Evolutionary conservation across 1,140 invertebrate species (phyloP), one percentile per base, ranked within the genome.

Genomic region (Trachymyrmex septentrionalis): DNA sequence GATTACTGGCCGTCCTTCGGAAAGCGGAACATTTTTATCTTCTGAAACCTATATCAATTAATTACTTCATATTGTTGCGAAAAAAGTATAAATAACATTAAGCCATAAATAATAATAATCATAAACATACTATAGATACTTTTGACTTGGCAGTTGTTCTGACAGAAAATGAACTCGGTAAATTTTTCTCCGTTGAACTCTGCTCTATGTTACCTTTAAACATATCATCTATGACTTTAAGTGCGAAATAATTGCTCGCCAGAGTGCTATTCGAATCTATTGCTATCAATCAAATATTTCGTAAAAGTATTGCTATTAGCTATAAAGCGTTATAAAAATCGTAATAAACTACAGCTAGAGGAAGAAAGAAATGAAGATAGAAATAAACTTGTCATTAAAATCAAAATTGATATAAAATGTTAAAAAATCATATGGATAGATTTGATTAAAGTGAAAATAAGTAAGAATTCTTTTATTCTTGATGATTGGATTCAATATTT

Each of bases 131-230:
- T 21, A n/a, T 72, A 24, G 10, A 34, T 34, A 34, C 5, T 34
- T n/a, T 10, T 6, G 61, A 12, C 7, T 48, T 64, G 61, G 27
- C 86, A 34, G 44, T 48, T 34, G 67, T 75, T 2, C 44, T 44
- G 73, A 75, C 64, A n/a, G 63, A 38, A 30, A 30, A 14, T 44
- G 27, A 16, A 34, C 82, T 71, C 5, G 67, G 63, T 69, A 73
- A 75, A 86, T 87, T 91, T 44, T 90, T 71, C 12, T 78, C 87
- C 2, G 78, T 71, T 7, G 75, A 78, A 80, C 91, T 90, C 73
- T 93, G 92, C 73, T 92, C 92, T 34, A 87, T 24, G 1, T 91
- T 89, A 19, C 89, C 92, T 91, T 93, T 93, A 87, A 93, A 93
- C 88, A 92, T 90, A 80, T 93, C 92, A 85, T 91, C 88, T 27